Evolutionary conservation across 2,888 invertebrate genomes (phyloP).

Genomic region (Coelinius sp.): DNA sequence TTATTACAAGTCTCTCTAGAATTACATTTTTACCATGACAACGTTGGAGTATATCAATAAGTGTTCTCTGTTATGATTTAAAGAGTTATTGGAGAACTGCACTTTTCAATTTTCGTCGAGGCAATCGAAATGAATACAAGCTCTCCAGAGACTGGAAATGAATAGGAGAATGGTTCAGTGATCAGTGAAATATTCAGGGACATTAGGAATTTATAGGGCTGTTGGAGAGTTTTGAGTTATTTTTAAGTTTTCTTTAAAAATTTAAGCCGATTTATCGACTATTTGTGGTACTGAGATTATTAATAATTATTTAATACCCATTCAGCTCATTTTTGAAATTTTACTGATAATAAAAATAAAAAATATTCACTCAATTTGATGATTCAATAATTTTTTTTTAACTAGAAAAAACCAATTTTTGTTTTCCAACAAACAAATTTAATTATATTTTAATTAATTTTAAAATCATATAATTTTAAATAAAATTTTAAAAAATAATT

Average conservation of each 20-base stretch:
- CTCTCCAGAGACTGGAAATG: background rate
- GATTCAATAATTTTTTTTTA: no score
- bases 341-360: no score
- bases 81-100: background rate
- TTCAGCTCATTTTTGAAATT: no score
- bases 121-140: background rate
- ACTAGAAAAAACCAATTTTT: no score
- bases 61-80: background rate
- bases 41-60: background rate
- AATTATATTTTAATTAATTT: no score
- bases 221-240: background rate
- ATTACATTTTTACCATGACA: background rate
- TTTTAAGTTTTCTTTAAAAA: background rate
- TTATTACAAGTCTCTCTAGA: background rate
- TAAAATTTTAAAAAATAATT: no score
- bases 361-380: no score
- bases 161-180: background rate
- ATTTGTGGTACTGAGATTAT: background rate
- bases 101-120: background rate
- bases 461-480: no score
- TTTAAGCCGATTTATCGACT: background rate
- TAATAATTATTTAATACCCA: no score
- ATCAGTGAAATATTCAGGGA: background rate
- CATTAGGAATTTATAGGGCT: background rate
- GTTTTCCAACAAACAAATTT: no score